Conservation (phyloP, 1,140 invertebrate species). For the Drosophila dunni region DNA sequence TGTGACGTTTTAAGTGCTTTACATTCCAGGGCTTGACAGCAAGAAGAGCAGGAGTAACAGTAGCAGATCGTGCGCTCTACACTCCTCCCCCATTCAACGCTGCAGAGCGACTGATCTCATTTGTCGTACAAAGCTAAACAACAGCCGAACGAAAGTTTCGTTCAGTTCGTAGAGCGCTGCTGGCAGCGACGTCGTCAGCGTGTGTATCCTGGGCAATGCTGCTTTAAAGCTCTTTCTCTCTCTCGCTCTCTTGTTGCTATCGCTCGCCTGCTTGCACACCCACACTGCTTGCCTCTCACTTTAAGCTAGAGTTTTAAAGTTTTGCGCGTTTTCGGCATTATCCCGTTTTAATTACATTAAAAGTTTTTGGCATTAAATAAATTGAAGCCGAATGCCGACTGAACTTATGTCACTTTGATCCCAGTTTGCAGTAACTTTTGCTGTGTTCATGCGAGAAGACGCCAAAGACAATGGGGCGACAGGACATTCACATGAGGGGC, state of each 20-base stretch:
- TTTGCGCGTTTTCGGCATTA: slow-evolving; percentile 68
- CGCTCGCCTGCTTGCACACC: neutral
- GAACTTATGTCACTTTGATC: slow-evolving; percentile 81
- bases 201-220: neutral
- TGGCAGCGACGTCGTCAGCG: too few relatives aligned
- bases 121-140: too few relatives aligned
- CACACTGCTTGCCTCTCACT: slow-evolving; percentile 5
- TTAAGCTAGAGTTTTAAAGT: slow-evolving; percentile 59
- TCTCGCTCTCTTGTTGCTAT: neutral
- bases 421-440: slow-evolving; percentile 61
- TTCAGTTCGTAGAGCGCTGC: too few relatives aligned
- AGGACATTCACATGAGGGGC: slow-evolving; percentile 9
- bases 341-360: slow-evolving; percentile 79
- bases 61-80: too few relatives aligned
- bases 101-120: too few relatives aligned
- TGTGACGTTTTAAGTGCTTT: too few relatives aligned
- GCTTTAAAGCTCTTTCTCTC: slow-evolving; percentile 48
- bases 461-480: slow-evolving; percentile 54
- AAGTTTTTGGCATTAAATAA: slow-evolving; percentile 76
- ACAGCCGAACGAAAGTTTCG: too few relatives aligned
- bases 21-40: too few relatives aligned
- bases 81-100: too few relatives aligned
- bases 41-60: too few relatives aligned
- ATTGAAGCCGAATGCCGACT: slow-evolving; percentile 55
- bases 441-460: slow-evolving; percentile 67